Percentiles rank a stretch among this genome's conserved stretches.
phyloP scores from a whole-genome alignment of 2,113 vertebrate species.

The Tupaia chinensis region DNA sequence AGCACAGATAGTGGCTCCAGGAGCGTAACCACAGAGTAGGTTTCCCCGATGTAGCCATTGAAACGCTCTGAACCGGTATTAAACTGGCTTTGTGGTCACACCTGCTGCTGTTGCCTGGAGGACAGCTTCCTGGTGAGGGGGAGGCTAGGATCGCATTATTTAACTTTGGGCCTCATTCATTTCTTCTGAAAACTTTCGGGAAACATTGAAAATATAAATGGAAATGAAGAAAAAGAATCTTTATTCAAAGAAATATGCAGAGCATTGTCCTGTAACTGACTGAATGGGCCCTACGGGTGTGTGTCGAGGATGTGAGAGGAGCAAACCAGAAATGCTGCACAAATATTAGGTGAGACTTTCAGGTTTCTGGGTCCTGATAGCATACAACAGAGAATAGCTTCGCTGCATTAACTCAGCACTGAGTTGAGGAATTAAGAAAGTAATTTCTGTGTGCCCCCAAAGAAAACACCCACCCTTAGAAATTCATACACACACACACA shows the following conservation, averaged over 20 bases:
- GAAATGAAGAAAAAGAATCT: too few relatives aligned
- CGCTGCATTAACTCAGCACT: not conserved
- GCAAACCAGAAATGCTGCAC: accelerated
- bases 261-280: too few relatives aligned
- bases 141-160: not conserved
- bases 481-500: not conserved
- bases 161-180: not conserved
- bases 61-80: not conserved
- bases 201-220: too few relatives aligned
- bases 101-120: not conserved
- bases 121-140: not conserved
- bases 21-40: not conserved
- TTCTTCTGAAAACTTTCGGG: not conserved
- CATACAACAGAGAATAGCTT: not conserved
- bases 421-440: conserved; percentile 54
- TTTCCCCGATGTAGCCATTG: accelerated
- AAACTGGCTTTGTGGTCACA: not conserved
- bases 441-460: conserved; percentile 48
- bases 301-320: accelerated
- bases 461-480: conserved; percentile 32
- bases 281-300: not conserved
- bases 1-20: not conserved
- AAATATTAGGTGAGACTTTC: accelerated
- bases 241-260: too few relatives aligned
- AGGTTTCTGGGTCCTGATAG: not conserved